Evolutionary conservation across 2,113 vertebrate genomes (phyloP), one percentile per base, ranked within the genome.

Genomic region (Megalops atlanticus): DNA sequence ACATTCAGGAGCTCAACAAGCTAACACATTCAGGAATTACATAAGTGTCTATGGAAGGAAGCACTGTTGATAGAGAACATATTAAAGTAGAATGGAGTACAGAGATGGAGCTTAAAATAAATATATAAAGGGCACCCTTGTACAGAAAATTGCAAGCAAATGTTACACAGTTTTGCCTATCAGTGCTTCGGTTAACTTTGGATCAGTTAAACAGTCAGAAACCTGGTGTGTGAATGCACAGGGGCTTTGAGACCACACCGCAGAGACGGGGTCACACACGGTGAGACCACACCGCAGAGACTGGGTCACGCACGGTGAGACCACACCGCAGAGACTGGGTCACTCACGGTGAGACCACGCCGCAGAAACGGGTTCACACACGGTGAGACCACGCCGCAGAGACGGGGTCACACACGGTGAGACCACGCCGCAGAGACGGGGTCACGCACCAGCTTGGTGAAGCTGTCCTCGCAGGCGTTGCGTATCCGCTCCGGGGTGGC

Each of bases 401-500:
- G n/a, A n/a, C n/a, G n/a, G n/a, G n/a, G n/a, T 21, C 21, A 78
- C 86, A 0, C 95, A 99, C 98, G n/a, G n/a, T 27, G 5, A 71
- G 39, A 35, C 15, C 35, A 35, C 3, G 47, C 36, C 58, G n/a
- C 40, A 12, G 10, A 64, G 5, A 8, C 21, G 18, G 12, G 6
- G 2, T 21, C 21, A 78, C 86, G 0, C 95, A 99, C 98, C 95
- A 97, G 87, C 82, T 94, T 92, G 64, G 95, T 98, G 92, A 99
- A 97, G 72, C 79, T 86, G 90, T 99, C 98, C 11, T 92, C 88
- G 5, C 98, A 99, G 64, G 96, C 95, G 0, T 95, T 97, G 72
- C 98, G 96, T 83, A 98, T 97, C 90, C 95, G 95, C 88, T 99
- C 98, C 0, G 96, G 93, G 0, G 97, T 97, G 72, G 97, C 97